A percentile compares a stretch with the other conserved stretches of the same genome.
These are phyloP conservation scores for Eutrigla gurnardus DNA, from an alignment of 2,797 vertebrate genomes.

Conservation along the genomic window DNA sequence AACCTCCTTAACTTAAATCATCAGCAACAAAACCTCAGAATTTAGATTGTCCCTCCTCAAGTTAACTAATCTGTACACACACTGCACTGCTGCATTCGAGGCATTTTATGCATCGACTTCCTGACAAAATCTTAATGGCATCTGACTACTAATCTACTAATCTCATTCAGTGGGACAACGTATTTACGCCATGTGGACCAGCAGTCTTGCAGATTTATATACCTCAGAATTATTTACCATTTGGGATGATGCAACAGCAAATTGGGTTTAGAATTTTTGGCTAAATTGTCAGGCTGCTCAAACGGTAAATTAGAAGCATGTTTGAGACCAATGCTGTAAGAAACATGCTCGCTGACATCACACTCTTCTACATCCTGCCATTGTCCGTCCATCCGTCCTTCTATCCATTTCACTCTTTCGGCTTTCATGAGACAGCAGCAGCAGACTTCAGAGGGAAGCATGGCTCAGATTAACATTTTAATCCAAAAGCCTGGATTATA, in stretches of 20 bases:
- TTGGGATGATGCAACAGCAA: background rate
- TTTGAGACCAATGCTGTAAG: constrained; percentile 19
- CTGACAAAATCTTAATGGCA: background rate
- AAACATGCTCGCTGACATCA: constrained; percentile 37
- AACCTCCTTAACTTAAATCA: too few species aligned
- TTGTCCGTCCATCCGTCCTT: constrained; percentile 28
- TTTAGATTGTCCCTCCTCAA: too few species aligned
- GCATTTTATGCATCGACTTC: background rate
- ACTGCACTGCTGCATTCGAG: too few species aligned
- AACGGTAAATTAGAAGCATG: background rate
- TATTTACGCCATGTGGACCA: background rate
- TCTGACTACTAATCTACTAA: background rate
- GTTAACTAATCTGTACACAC: too few species aligned
- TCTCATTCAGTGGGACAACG: background rate
- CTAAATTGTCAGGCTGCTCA: background rate
- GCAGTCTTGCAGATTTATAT: background rate
- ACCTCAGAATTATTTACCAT: background rate
- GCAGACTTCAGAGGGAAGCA: constrained; percentile 74
- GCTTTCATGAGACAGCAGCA: constrained; percentile 67
- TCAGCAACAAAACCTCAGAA: too few species aligned
- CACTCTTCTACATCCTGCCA: constrained; percentile 13
- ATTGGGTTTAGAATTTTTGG: background rate
- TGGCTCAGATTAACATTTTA: constrained; percentile 84
- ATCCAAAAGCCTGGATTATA: constrained; percentile 84
- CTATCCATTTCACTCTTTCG: constrained; percentile 44